Conservation (phyloP, 2,113 vertebrate species). For the Daphoenositta chrysoptera region DNA sequence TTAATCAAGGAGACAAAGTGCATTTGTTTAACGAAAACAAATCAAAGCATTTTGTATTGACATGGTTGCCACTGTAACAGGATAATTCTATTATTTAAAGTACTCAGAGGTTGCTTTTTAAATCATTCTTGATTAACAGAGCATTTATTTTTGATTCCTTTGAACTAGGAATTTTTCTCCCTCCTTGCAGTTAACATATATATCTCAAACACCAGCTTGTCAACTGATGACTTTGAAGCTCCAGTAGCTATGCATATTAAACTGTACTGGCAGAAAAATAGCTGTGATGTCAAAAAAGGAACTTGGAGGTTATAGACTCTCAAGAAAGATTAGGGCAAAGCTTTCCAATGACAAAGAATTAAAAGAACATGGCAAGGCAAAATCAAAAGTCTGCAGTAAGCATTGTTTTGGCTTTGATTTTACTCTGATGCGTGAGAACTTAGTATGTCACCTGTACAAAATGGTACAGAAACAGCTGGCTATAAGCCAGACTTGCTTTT, state of each 20-base stretch:
- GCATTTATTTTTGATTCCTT: not conserved
- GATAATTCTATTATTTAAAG: not conserved
- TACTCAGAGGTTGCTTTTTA: not conserved
- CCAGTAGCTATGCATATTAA: not conserved
- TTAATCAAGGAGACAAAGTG: not conserved
- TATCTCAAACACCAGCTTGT: conserved; percentile 7
- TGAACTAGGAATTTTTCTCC: not conserved
- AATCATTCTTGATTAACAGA: not conserved
- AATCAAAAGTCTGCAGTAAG: not conserved
- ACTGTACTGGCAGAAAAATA: conserved; percentile 19
- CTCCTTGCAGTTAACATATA: not conserved
- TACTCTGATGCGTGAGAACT: not conserved
- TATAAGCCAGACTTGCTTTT: not conserved
- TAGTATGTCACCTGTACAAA: not conserved
- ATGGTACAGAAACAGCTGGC: not conserved
- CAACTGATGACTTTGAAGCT: conserved; percentile 11
- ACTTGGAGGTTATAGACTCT: not conserved
- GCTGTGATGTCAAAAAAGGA: conserved; percentile 14
- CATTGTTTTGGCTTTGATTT: conserved; percentile 13
- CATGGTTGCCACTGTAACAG: not conserved
- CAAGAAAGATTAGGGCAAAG: conserved; percentile 11
- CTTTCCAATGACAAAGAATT: conserved; percentile 1
- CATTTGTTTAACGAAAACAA: not conserved
- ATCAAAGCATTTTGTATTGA: not conserved
- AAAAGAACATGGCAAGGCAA: conserved; percentile 23